Conservation (phyloP, 2,888 invertebrate genomes). For the Ochlodes sylvanus region DNA sequence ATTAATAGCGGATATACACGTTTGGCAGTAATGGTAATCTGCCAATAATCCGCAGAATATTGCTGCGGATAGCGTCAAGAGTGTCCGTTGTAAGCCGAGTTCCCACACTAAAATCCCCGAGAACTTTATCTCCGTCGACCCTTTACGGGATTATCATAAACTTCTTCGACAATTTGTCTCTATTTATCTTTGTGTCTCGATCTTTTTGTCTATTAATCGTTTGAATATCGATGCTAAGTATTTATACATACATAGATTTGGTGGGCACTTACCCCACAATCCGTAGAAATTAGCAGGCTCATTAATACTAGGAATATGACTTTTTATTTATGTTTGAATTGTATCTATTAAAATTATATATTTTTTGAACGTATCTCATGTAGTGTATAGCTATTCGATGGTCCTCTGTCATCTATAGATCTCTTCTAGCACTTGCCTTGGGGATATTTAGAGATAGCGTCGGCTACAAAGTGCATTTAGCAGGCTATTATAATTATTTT, state of each 20-base stretch:
- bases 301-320: too few species aligned
- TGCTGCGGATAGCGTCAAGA: slow-evolving; percentile 70
- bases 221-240: slow-evolving; percentile 27
- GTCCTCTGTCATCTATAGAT: too few species aligned
- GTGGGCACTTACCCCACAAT: slow-evolving; percentile 21
- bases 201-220: slow-evolving; percentile 18
- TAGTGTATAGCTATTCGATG: too few species aligned
- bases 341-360: too few species aligned
- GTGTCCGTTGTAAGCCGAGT: slow-evolving; percentile 70
- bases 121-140: slow-evolving; percentile 72
- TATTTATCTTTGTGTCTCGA: slow-evolving; percentile 65
- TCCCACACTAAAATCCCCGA: slow-evolving; percentile 70
- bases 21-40: slow-evolving; percentile 56
- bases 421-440: too few species aligned
- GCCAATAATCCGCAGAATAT: slow-evolving; percentile 69
- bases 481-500: neutral
- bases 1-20: slow-evolving; percentile 28
- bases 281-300: slow-evolving; percentile 1
- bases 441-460: too few species aligned
- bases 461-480: too few species aligned
- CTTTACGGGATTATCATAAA: slow-evolving; percentile 77
- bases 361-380: too few species aligned
- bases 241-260: slow-evolving; percentile 26
- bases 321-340: too few species aligned
- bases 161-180: slow-evolving; percentile 70